Evolutionary conservation across 37 sponge, comb jelly and placozoan genomes (phyloP).

Genomic region (Agelas oroides): DNA sequence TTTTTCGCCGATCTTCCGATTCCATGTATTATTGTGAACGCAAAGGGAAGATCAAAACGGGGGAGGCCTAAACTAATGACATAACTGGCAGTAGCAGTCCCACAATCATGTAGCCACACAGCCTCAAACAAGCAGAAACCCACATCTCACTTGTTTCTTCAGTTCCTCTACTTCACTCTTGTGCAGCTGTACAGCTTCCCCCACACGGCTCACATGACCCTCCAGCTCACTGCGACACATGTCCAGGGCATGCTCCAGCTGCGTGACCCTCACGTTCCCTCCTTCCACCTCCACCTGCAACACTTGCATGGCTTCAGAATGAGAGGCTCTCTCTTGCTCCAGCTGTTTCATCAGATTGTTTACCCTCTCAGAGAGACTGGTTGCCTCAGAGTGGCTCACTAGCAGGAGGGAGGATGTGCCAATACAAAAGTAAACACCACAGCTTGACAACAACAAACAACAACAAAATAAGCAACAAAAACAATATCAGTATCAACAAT

Average conservation of each 20-base stretch:
- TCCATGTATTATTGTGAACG: no score
- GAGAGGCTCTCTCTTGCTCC: conserved; percentile 37
- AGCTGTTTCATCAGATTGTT: conserved; percentile 17
- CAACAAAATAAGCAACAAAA: no score
- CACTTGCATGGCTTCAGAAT: conserved; percentile 6
- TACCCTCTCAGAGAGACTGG: conserved; percentile 34
- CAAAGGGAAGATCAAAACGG: no score
- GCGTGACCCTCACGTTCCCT: conserved; percentile 13
- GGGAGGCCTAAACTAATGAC: no score
- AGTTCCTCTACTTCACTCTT: conserved; percentile 1
- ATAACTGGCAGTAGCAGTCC: no score
- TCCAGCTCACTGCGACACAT: conserved; percentile 41
- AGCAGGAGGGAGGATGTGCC: no score
- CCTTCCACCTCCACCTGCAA: conserved; percentile 29
- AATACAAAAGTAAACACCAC: background rate
- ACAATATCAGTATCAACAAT: no score
- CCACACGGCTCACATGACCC: conserved; percentile 35
- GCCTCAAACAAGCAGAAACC: no score
- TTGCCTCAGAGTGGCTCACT: conserved; percentile 38
- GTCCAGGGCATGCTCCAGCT: conserved; percentile 47
- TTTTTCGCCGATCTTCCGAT: no score
- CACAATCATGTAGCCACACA: no score
- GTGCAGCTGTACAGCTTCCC: conserved; percentile 17
- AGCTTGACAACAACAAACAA: no score
- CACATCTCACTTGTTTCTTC: conserved; percentile 25